Percentiles rank a stretch among this genome's conserved stretches.
Evolutionary conservation across 2,797 vertebrate genomes (phyloP).

Genomic region (Toxotes lorentzi): DNA sequence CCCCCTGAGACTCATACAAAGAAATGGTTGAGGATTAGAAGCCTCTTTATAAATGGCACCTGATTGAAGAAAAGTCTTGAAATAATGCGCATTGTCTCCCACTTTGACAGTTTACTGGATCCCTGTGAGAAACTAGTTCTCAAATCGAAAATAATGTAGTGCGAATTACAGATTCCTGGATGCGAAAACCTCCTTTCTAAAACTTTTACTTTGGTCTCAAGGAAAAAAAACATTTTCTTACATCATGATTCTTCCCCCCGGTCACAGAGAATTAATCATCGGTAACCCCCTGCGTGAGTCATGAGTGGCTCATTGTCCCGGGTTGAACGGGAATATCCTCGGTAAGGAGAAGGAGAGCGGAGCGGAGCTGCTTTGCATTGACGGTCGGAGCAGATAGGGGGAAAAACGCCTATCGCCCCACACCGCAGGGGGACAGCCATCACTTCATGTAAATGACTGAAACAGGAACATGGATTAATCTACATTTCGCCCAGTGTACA

Average conservation of each 20-base stretch:
- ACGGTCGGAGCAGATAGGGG: not conserved
- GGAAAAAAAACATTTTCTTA: constrained; percentile 16
- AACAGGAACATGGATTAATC: not conserved
- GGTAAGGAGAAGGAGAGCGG: constrained; percentile 3
- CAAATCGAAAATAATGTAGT: not conserved
- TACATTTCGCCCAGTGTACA: not conserved
- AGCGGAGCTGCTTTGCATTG: constrained; percentile 5
- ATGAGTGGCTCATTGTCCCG: constrained; percentile 45
- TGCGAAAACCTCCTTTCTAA: constrained; percentile 6
- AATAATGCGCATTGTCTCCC: not conserved
- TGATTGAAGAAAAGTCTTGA: not conserved
- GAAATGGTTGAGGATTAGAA: not conserved
- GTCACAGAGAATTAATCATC: constrained; percentile 21
- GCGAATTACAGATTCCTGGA: not conserved
- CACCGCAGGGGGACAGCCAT: not conserved
- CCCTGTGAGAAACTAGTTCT: not conserved
- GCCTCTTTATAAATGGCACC: constrained; percentile 4
- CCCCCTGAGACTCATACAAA: constrained; percentile 9
- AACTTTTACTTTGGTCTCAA: constrained; percentile 6
- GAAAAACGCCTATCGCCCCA: not conserved
- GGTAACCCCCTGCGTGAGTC: constrained; percentile 43
- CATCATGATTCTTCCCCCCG: constrained; percentile 7
- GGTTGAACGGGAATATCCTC: constrained; percentile 28
- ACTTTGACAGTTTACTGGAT: not conserved
- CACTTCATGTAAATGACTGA: not conserved